These are phyloP conservation scores for Trichonephila inaurata DNA, from an alignment of 1,140 invertebrate genomes.

Conservation along the genomic window DNA sequence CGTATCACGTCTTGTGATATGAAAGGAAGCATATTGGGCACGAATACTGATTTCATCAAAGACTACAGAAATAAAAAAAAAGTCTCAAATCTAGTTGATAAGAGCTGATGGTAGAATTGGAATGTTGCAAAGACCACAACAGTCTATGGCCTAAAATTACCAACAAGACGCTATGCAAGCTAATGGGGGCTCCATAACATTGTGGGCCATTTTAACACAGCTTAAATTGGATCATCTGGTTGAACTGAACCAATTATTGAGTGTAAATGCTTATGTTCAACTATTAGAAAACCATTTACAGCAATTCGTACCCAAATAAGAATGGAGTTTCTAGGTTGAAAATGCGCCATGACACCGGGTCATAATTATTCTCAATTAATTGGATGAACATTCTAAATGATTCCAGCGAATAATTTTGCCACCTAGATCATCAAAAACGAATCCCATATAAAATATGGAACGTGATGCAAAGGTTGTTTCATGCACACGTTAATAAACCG, in stretches of 20 bases:
- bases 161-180: neutral
- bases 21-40: too few species aligned
- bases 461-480: neutral
- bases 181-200: neutral
- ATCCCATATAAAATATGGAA: neutral
- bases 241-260: neutral
- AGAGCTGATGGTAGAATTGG: neutral
- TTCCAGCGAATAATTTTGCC: neutral
- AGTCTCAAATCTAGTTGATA: neutral
- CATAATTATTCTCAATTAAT: neutral
- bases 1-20: too few species aligned
- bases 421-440: neutral
- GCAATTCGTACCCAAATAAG: neutral
- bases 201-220: neutral
- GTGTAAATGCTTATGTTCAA: neutral
- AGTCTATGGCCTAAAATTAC: neutral
- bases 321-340: neutral
- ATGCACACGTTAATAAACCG: neutral
- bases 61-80: too few species aligned
- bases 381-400: too few species aligned
- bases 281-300: neutral
- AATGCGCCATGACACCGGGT: neutral
- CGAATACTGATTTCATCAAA: too few species aligned
- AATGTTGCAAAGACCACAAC: neutral
- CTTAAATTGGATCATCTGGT: neutral